Evolutionary conservation across 92 coral and sea anemone species (phyloP).

Genomic region (Plumapathes pennacea): DNA sequence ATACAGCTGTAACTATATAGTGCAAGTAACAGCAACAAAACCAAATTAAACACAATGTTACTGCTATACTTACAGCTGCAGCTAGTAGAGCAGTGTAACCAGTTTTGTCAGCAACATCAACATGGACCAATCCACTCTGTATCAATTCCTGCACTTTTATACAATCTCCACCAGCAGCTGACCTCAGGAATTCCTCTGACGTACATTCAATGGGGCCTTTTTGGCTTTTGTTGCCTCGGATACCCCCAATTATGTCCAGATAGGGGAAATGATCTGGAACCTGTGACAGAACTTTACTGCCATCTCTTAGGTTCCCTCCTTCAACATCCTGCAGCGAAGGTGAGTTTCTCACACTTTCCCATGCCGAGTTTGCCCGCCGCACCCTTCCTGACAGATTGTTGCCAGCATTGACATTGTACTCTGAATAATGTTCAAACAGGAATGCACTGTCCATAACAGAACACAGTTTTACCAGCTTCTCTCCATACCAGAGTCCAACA

Average conservation of each 20-base stretch:
- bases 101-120: constrained; percentile 98
- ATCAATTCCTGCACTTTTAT: constrained; percentile 58
- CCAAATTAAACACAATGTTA: neutral
- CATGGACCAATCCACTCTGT: constrained; percentile 81
- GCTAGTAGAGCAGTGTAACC: constrained; percentile 95
- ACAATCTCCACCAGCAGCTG: constrained; percentile 85
- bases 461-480: constrained; percentile 86
- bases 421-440: constrained; percentile 89
- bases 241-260: constrained; percentile 86
- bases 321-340: constrained; percentile 48
- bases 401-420: constrained; percentile 97
- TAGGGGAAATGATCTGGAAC: constrained; percentile 78
- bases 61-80: constrained; percentile 76
- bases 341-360: constrained; percentile 62
- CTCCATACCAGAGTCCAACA: constrained; percentile 90
- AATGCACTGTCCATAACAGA: constrained; percentile 99
- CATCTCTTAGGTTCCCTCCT: constrained; percentile 14
- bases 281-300: constrained; percentile 27
- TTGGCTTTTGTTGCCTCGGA: constrained; percentile 63
- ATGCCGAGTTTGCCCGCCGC: constrained; percentile 88
- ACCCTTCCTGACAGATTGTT: constrained; percentile 78
- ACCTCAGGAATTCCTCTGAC: constrained; percentile 64
- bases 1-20: too few relatives aligned
- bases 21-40: too few relatives aligned
- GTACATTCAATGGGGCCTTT: constrained; percentile 79